Conservation (phyloP, 2,113 vertebrate genomes). For the Rhinoderma darwinii region DNA sequence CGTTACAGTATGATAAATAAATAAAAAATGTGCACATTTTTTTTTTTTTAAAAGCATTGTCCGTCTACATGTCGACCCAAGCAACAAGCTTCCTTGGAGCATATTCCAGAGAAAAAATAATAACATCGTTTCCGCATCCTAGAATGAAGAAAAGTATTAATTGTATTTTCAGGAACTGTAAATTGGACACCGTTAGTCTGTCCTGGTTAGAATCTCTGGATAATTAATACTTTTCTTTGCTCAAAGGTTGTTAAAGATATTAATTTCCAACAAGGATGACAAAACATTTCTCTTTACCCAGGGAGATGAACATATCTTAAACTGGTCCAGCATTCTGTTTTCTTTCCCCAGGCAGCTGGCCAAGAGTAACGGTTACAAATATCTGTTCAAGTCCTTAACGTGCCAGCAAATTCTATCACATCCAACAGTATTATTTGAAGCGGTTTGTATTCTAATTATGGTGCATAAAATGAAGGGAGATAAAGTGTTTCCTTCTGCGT, state of each 20-base stretch:
- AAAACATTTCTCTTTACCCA: conserved; percentile 18
- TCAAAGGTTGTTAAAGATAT: neutral
- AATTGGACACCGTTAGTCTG: neutral
- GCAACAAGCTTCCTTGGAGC: too few relatives aligned
- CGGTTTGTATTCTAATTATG: conserved; percentile 49
- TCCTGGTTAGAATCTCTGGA: neutral
- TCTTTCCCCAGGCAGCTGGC: conserved; percentile 35
- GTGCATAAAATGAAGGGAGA: neutral
- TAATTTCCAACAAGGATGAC: conserved; percentile 19
- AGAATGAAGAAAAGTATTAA: too few relatives aligned
- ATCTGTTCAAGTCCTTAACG: neutral
- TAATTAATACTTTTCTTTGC: neutral
- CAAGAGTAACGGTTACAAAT: conserved; percentile 43
- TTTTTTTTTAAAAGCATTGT: too few relatives aligned
- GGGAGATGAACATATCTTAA: conserved; percentile 38
- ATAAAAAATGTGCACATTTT: too few relatives aligned
- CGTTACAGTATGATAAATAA: too few relatives aligned
- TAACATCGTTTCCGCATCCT: too few relatives aligned
- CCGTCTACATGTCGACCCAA: too few relatives aligned
- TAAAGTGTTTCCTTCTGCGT: conserved; percentile 37
- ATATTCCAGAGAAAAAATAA: too few relatives aligned
- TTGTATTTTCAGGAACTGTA: neutral
- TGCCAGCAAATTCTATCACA: conserved; percentile 36
- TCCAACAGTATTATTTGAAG: conserved; percentile 36
- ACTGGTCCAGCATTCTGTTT: conserved; percentile 20